phyloP scores from a whole-genome alignment of 2,113 vertebrate species.

The Gobio gobio region DNA sequence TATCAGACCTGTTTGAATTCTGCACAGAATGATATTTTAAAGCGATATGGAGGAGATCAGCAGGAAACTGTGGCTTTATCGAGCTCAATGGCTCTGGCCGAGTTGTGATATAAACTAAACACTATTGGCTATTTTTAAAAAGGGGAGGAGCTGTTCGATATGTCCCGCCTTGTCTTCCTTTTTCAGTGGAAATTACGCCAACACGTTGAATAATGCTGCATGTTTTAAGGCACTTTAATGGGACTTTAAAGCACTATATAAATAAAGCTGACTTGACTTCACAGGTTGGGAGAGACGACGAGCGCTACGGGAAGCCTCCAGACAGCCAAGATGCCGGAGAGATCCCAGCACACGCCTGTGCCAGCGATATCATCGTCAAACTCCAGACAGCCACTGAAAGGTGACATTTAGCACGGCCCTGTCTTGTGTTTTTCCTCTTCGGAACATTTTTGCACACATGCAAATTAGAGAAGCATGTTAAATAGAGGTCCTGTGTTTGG shows the following conservation, averaged over 20 bases:
- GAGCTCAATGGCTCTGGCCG: too few species aligned
- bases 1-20: too few species aligned
- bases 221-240: too few species aligned
- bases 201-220: too few species aligned
- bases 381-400: slow-evolving; percentile 68
- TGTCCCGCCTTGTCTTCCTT: too few species aligned
- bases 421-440: neutral
- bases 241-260: neutral
- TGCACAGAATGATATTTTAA: too few species aligned
- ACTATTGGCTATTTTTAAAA: too few species aligned
- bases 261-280: slow-evolving; percentile 5
- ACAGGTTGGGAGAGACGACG: slow-evolving; percentile 53
- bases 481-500: slow-evolving; percentile 69
- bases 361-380: slow-evolving; percentile 64
- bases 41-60: too few species aligned
- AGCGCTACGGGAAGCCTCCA: slow-evolving; percentile 52
- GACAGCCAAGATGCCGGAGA: slow-evolving; percentile 46
- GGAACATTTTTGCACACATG: slow-evolving; percentile 3
- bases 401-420: slow-evolving; percentile 64
- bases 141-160: too few species aligned
- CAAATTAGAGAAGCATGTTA: slow-evolving; percentile 37
- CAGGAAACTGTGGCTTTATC: too few species aligned
- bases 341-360: slow-evolving; percentile 51
- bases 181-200: too few species aligned
- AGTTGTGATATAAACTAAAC: too few species aligned